Evolutionary conservation across 1,140 invertebrate genomes (phyloP).

Genomic region (Acyrthosiphon pisum): DNA sequence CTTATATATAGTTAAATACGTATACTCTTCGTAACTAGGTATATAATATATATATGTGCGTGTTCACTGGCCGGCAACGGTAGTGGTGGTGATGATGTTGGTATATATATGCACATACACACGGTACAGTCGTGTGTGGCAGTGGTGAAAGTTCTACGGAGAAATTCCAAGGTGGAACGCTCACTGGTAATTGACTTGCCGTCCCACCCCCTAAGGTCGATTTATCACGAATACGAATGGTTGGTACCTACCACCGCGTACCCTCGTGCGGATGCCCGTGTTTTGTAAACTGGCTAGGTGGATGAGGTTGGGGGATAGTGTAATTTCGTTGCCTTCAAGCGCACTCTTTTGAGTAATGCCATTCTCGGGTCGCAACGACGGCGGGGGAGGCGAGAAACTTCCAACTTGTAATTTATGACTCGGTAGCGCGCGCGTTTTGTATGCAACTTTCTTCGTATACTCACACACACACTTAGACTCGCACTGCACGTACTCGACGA

Average conservation of each 20-base stretch:
- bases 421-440: conserved; percentile 48
- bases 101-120: not conserved
- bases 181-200: conserved; percentile 53
- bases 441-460: conserved; percentile 54
- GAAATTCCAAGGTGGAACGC: conserved; percentile 51
- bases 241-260: not conserved
- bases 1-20: not conserved
- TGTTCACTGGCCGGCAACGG: not conserved
- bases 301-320: not conserved
- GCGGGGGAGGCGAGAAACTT: conserved; percentile 40
- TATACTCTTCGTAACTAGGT: not conserved
- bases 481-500: not conserved
- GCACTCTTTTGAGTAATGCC: conserved; percentile 56
- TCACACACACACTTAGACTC: not conserved
- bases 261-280: not conserved
- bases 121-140: not conserved
- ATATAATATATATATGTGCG: too few species aligned
- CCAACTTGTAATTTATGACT: conserved; percentile 56
- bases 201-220: conserved; percentile 29
- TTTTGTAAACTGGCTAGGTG: not conserved
- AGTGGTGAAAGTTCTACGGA: conserved; percentile 48
- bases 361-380: conserved; percentile 12
- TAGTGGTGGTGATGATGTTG: not conserved
- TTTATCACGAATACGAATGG: conserved; percentile 57
- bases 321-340: conserved; percentile 55